Evolutionary conservation across 2,113 vertebrate species (phyloP).

Genomic region (Centropristis striata): DNA sequence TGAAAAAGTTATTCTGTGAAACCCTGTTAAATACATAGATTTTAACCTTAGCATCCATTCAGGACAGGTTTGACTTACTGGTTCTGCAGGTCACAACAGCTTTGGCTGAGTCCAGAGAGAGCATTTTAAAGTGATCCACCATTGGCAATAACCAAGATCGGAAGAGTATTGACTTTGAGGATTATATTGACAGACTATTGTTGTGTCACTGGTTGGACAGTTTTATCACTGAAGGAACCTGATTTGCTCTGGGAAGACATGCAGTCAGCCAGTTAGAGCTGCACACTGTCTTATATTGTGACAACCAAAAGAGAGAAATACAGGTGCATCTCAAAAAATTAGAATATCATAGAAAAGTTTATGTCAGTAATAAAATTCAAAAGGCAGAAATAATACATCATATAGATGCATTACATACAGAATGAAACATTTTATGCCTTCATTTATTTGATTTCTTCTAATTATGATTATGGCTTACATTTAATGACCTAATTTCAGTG

Average conservation of each 20-base stretch:
- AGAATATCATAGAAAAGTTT: too few species aligned
- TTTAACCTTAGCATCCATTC: background rate
- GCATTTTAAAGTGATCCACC: background rate
- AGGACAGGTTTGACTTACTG: background rate
- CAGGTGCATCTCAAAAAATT: too few species aligned
- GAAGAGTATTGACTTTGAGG: background rate
- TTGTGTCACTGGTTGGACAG: background rate
- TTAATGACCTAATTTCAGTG: too few species aligned
- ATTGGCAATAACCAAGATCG: background rate
- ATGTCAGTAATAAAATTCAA: too few species aligned
- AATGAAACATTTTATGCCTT: too few species aligned
- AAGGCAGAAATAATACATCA: too few species aligned
- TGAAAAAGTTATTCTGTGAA: background rate
- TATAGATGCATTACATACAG: too few species aligned
- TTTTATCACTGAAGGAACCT: background rate
- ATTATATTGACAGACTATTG: background rate
- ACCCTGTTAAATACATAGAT: background rate
- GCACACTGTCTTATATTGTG: background rate
- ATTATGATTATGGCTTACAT: too few species aligned
- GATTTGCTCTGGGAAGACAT: background rate
- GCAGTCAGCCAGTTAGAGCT: background rate
- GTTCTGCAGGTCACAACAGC: constrained; percentile 24
- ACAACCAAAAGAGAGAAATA: background rate
- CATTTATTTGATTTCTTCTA: too few species aligned
- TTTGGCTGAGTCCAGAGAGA: background rate